These are phyloP conservation scores for Anolis carolinensis DNA, from an alignment of 2,113 vertebrate genomes.

Conservation along the genomic window DNA sequence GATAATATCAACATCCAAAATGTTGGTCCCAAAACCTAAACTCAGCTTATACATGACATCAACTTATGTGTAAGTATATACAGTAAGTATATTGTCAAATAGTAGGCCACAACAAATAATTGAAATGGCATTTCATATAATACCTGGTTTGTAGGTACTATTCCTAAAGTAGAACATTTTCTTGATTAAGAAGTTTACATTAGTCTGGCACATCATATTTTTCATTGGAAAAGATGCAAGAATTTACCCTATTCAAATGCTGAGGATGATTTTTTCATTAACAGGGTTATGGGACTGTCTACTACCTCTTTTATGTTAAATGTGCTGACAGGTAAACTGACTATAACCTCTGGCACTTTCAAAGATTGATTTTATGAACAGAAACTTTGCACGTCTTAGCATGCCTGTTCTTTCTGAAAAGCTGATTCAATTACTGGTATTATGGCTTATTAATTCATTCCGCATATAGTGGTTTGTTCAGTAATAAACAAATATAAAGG, in stretches of 20 bases:
- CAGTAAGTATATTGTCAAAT: not conserved
- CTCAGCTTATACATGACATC: no score
- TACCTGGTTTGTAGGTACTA: not conserved
- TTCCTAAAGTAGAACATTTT: not conserved
- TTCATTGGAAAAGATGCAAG: slow-evolving; percentile 38
- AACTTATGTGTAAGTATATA: no score
- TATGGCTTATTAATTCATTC: slow-evolving; percentile 33
- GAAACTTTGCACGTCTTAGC: slow-evolving; percentile 60
- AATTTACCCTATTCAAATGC: slow-evolving; percentile 20
- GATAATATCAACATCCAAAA: no score
- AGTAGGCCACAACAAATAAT: not conserved
- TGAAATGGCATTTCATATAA: not conserved
- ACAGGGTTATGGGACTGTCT: slow-evolving; percentile 61
- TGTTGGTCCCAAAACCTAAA: no score
- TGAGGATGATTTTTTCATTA: slow-evolving; percentile 35
- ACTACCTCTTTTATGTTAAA: slow-evolving; percentile 65
- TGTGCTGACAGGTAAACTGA: slow-evolving; percentile 70
- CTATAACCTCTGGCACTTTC: slow-evolving; percentile 68
- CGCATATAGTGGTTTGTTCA: slow-evolving; percentile 39
- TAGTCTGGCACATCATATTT: slow-evolving; percentile 15
- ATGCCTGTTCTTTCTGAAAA: slow-evolving; percentile 63
- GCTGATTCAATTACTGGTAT: slow-evolving; percentile 61
- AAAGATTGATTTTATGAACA: slow-evolving; percentile 63
- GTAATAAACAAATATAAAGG: slow-evolving; percentile 42
- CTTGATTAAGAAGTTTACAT: slow-evolving; percentile 28